Base-by-base conservation (phyloP, 2,888 invertebrate species). In the Seira ritae region DNA sequence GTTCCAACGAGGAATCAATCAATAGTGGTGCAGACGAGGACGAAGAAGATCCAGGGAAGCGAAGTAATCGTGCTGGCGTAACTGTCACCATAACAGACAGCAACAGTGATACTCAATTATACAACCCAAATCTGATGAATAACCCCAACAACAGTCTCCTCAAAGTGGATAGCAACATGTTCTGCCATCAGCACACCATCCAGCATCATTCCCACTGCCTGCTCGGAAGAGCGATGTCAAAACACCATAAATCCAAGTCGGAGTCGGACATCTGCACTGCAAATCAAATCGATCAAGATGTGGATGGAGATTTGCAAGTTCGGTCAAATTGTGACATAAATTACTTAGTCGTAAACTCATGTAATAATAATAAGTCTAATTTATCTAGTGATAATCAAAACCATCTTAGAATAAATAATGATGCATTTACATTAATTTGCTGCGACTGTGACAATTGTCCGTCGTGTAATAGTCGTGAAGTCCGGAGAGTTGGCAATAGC, bases 61-160 rank as follows among this genome's bases (percentile, higher is more conserved):
- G 22, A 50, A 67, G 31, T 75, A 75, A n/a, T n/a, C 42, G 12
- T 42, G 42, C 42, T 67, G 70, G 22, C 31, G 76, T 81, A 42
- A 76, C 81, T 71, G 81, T 82, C 20, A 82, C 82, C 20, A 82
- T 82, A 15, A 82, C 82, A 19, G 82, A 76, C 19, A 82, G 82
- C 22, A 74, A 55, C 31, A 82, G 62, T 22, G 82, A 82, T 37
- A 81, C 75, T 24, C 70, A 75, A 22, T 60, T 78, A 3, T 71
- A 17, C 20, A 66, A 66, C 37, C 24, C 65, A 1, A 24, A 71
- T 4, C 0, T 19, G 37, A 24, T 42, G 15, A 19, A 17, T 17
- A n/a, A 19, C 31, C 50, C 46, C 60, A 60, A 78, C 42, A 15
- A 68, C n/a, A 62, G 60, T 4, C 42, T 72, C 15, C 67, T 81